Conservation (phyloP, 1,140 invertebrate species). For the Papilio aristodemus region DNA sequence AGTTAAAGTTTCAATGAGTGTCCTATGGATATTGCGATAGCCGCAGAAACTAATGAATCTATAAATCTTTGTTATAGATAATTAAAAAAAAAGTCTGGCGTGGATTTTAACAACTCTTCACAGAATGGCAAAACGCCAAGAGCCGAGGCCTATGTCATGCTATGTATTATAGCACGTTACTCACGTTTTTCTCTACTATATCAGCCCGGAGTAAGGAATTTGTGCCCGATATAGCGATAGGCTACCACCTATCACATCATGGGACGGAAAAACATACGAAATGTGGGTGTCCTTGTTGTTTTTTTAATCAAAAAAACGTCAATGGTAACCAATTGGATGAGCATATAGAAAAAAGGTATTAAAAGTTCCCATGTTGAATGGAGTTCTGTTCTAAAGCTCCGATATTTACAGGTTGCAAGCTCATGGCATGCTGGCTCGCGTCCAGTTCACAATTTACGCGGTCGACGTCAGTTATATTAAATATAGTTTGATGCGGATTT, state of each 20-base stretch:
- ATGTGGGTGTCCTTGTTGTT: no score
- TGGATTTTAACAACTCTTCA: conserved; percentile 28
- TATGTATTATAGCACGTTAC: no score
- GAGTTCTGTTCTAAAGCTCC: not conserved
- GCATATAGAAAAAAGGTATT: not conserved
- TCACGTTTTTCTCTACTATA: no score
- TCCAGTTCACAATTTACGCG: conserved; percentile 58
- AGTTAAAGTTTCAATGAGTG: no score
- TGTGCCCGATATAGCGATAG: no score
- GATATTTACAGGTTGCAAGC: not conserved
- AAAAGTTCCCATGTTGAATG: not conserved
- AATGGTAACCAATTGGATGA: no score
- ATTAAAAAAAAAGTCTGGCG: conserved; percentile 4
- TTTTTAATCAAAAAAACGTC: no score
- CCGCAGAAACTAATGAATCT: not conserved
- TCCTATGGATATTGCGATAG: no score
- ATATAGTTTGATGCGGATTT: conserved; percentile 49
- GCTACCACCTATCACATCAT: no score
- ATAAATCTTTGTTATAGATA: not conserved
- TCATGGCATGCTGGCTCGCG: conserved; percentile 43
- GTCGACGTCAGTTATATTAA: conserved; percentile 57
- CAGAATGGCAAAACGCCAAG: conserved; percentile 13
- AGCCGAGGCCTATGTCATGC: conserved; percentile 20
- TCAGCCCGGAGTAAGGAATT: no score
- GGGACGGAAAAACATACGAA: no score